Conservation (phyloP, 2,888 invertebrate species). For the Heliconius sara region DNA sequence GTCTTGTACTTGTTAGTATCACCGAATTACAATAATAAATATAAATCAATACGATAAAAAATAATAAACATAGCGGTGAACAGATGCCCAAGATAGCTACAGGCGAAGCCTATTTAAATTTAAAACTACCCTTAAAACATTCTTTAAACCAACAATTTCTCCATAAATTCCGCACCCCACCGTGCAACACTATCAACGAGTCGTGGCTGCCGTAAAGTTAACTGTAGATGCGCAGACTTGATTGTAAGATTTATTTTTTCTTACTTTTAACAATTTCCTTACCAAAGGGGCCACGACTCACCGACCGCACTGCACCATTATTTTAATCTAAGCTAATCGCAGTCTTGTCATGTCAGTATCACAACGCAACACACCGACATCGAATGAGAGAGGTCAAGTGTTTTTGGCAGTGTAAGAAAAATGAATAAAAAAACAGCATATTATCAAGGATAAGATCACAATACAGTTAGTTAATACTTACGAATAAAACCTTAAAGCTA, state of each 20-base stretch:
- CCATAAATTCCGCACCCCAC: neutral
- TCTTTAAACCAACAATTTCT: neutral
- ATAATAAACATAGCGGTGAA: constrained; percentile 18
- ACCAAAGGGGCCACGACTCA: neutral
- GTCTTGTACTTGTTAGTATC: constrained; percentile 21
- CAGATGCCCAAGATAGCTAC: neutral
- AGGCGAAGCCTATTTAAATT: neutral
- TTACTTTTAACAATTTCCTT: neutral
- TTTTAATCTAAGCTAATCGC: constrained; percentile 54
- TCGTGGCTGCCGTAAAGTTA: neutral
- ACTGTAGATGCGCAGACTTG: no score
- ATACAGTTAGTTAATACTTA: constrained; percentile 82
- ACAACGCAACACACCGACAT: constrained; percentile 67
- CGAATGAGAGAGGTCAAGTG: constrained; percentile 56
- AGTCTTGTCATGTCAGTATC: constrained; percentile 68
- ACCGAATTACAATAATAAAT: constrained; percentile 23
- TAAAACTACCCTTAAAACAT: neutral
- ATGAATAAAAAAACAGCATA: constrained; percentile 64
- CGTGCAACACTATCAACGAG: neutral
- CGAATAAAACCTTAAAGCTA: constrained; percentile 70
- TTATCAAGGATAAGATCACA: constrained; percentile 78
- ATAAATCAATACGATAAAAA: constrained; percentile 17
- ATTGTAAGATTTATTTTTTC: no score
- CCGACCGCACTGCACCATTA: constrained; percentile 53
- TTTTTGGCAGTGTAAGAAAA: constrained; percentile 72